Percentiles rank a stretch among this genome's conserved stretches.
Conservation (phyloP, 2,113 vertebrate genomes). For the Pionites leucogaster region DNA sequence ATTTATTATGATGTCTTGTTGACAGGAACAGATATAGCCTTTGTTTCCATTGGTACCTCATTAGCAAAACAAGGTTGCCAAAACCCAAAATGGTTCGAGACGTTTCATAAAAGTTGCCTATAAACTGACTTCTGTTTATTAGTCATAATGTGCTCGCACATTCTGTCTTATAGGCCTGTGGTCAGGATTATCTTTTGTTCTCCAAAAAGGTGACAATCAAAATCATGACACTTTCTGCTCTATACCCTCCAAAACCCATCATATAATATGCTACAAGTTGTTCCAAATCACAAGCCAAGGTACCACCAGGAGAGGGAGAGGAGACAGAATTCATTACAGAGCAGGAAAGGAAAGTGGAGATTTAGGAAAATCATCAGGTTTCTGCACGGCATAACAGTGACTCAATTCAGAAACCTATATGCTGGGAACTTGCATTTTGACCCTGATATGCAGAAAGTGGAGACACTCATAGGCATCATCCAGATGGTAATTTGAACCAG, state of each 20-base stretch:
- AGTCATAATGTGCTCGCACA: background rate
- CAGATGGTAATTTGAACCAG: background rate
- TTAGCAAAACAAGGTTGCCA: conserved; percentile 28
- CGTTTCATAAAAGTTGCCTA: background rate
- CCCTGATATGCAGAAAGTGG: background rate
- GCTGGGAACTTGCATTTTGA: conserved; percentile 8
- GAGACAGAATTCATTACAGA: background rate
- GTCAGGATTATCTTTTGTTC: background rate
- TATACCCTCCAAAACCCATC: background rate
- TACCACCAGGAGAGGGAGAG: background rate
- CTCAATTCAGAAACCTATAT: background rate
- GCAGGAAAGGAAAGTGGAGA: background rate
- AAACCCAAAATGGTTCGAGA: background rate
- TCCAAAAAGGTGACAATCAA: background rate
- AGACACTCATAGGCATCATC: background rate
- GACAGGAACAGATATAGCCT: conserved; percentile 20
- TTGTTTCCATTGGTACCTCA: conserved; percentile 22
- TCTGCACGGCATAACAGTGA: background rate
- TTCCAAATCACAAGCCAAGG: background rate
- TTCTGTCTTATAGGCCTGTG: background rate
- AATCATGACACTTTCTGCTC: background rate
- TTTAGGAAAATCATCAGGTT: background rate
- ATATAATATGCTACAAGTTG: background rate
- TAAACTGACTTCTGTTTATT: background rate
- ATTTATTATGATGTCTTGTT: background rate